phyloP scores from a whole-genome alignment of 2,888 invertebrate genomes.

The Cordilura impudica region DNA sequence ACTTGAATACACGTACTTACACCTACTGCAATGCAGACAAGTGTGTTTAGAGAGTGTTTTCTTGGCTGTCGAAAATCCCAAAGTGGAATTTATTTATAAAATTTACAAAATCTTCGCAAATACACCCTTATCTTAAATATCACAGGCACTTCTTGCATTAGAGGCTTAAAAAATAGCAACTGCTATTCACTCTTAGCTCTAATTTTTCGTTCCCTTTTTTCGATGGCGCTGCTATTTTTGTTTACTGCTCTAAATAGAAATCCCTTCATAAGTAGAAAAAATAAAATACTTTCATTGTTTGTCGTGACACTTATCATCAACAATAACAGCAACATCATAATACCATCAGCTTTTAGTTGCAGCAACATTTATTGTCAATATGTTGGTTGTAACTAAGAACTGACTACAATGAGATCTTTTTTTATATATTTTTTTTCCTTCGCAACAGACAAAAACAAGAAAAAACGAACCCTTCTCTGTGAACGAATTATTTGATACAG shows the following conservation, averaged over 20 bases:
- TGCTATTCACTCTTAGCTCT: too few species aligned
- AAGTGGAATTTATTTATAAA: not conserved
- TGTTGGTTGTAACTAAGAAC: constrained; percentile 37
- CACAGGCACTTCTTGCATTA: too few species aligned
- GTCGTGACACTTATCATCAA: constrained; percentile 33
- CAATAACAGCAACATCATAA: constrained; percentile 11
- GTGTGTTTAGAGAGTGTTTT: not conserved
- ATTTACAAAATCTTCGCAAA: not conserved
- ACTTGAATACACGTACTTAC: too few species aligned
- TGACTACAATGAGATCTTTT: not conserved
- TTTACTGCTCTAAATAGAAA: not conserved
- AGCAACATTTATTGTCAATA: constrained; percentile 39
- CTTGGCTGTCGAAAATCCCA: not conserved
- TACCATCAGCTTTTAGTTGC: constrained; percentile 24
- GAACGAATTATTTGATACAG: not conserved
- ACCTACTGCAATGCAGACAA: constrained; percentile 13
- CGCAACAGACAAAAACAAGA: not conserved
- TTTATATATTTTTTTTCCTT: not conserved
- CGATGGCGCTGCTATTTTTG: not conserved
- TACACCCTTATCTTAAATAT: not conserved
- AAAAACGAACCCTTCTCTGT: not conserved
- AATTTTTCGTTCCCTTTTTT: too few species aligned
- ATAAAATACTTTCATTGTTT: constrained; percentile 38
- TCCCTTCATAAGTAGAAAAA: not conserved
- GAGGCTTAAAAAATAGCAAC: too few species aligned